These are phyloP conservation scores for Bombus pyrosoma DNA, from an alignment of 1,140 invertebrate species.

Conservation along the genomic window DNA sequence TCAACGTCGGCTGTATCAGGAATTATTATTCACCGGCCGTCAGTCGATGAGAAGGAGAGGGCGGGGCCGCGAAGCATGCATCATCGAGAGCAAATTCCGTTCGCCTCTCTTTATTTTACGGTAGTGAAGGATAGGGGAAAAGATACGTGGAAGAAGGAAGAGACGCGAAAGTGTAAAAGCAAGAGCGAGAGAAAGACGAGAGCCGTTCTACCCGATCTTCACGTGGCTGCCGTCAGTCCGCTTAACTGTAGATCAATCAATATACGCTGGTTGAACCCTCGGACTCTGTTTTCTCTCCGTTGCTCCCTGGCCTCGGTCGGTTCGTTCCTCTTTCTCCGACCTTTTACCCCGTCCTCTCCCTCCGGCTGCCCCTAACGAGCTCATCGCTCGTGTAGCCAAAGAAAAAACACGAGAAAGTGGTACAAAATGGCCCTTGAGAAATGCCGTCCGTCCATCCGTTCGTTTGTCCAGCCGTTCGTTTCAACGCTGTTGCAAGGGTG, in stretches of 20 bases:
- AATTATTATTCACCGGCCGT: slow-evolving; percentile 73
- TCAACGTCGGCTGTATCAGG: slow-evolving; percentile 69
- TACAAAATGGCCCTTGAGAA: slow-evolving; percentile 77
- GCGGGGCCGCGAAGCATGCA: slow-evolving; percentile 68
- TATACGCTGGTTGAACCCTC: slow-evolving; percentile 71
- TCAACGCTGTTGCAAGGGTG: slow-evolving; percentile 33
- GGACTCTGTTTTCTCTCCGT: slow-evolving; percentile 48
- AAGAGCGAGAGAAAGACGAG: slow-evolving; percentile 6
- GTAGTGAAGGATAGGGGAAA: slow-evolving; percentile 45
- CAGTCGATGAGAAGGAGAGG: slow-evolving; percentile 66
- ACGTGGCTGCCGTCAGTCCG: slow-evolving; percentile 71
- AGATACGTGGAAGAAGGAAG: neutral
- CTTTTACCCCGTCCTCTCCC: slow-evolving; percentile 65
- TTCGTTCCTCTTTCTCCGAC: slow-evolving; percentile 52
- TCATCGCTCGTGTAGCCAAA: slow-evolving; percentile 70
- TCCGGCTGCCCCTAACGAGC: slow-evolving; percentile 76
- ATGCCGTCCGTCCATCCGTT: slow-evolving; percentile 66
- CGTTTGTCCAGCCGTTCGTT: slow-evolving; percentile 50
- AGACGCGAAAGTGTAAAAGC: neutral
- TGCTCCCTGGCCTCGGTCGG: neutral
- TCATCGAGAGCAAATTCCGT: slow-evolving; percentile 72
- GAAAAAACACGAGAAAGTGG: slow-evolving; percentile 76
- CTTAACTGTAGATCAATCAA: slow-evolving; percentile 79
- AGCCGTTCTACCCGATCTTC: slow-evolving; percentile 61
- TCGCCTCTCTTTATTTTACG: slow-evolving; percentile 70